These are phyloP conservation scores for Apostichopus californicus DNA, from an alignment of 35 echinoderm and acorn worm genomes.

Conservation along the genomic window DNA sequence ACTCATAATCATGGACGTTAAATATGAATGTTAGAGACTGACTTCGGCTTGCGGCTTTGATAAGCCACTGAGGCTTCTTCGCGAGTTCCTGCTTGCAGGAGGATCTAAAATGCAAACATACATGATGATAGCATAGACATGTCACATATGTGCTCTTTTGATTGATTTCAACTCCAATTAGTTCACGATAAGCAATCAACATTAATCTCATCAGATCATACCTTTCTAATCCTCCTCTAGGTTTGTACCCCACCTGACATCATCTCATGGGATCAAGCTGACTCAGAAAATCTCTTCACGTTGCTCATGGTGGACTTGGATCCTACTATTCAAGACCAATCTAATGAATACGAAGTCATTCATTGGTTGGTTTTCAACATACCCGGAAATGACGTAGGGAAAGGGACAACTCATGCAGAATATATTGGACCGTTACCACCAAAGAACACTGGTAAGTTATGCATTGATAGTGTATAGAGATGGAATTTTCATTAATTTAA, in stretches of 20 bases:
- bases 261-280: conserved; percentile 39
- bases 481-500: too few relatives aligned
- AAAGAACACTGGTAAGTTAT: conserved; percentile 53
- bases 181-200: too few relatives aligned
- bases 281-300: conserved; percentile 56
- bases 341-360: conserved; percentile 63
- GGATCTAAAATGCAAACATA: too few relatives aligned
- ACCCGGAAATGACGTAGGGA: conserved; percentile 70
- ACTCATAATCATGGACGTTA: too few relatives aligned
- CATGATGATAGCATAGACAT: too few relatives aligned
- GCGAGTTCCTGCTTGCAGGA: too few relatives aligned
- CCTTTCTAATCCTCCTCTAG: conserved; percentile 10
- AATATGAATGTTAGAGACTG: too few relatives aligned
- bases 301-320: conserved; percentile 70
- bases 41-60: too few relatives aligned
- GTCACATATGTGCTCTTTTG: too few relatives aligned
- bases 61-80: too few relatives aligned
- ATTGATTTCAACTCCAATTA: too few relatives aligned
- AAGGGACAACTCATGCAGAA: conserved; percentile 61
- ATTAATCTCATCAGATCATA: not conserved
- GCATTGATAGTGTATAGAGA: too few relatives aligned
- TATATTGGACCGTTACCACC: conserved; percentile 72
- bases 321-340: conserved; percentile 61
- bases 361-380: conserved; percentile 94
- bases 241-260: conserved; percentile 54